phyloP scores from a whole-genome alignment of 2,888 invertebrate species.

The Meta bourneti region DNA sequence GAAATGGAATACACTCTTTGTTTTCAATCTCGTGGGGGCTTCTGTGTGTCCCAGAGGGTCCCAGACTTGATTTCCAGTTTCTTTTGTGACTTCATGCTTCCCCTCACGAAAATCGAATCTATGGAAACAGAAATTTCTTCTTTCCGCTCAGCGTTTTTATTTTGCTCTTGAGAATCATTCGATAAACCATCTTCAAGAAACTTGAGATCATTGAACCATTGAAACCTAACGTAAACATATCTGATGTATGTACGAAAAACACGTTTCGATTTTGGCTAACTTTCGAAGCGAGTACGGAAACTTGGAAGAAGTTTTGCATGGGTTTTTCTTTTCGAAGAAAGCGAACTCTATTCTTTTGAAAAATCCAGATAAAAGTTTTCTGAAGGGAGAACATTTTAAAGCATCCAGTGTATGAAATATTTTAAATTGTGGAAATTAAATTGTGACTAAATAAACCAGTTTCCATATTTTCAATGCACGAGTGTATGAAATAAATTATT shows the following conservation, averaged over 20 bases:
- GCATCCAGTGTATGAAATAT: no score
- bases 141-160: constrained; percentile 3
- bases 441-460: no score
- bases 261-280: constrained; percentile 12
- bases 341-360: neutral
- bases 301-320: constrained; percentile 2
- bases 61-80: constrained; percentile 25
- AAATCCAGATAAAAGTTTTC: neutral
- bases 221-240: constrained; percentile 28
- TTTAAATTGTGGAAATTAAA: no score
- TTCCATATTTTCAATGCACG: no score
- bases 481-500: no score
- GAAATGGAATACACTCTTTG: constrained; percentile 28
- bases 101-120: constrained; percentile 12
- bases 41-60: neutral
- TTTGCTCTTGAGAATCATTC: constrained; percentile 39
- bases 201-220: constrained; percentile 34
- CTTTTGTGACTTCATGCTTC: constrained; percentile 23
- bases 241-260: neutral
- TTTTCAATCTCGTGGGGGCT: constrained; percentile 32
- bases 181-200: constrained; percentile 39
- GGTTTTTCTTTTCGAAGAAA: neutral
- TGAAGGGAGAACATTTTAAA: neutral
- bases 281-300: neutral
- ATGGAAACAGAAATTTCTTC: neutral